phyloP scores from a whole-genome alignment of 2,113 vertebrate genomes.

The Arenaria interpres region DNA sequence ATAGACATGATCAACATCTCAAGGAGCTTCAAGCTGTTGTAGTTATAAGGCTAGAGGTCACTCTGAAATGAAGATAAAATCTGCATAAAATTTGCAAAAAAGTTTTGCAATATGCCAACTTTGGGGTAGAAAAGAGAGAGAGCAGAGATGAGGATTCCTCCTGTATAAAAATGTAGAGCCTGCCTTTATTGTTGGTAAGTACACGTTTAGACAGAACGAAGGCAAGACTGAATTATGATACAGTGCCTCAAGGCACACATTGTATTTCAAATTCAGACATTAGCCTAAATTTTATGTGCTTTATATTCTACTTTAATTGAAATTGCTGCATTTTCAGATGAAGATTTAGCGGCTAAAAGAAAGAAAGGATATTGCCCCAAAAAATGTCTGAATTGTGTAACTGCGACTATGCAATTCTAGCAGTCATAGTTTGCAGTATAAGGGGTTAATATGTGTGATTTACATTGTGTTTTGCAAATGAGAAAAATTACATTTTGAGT shows the following conservation, averaged over 20 bases:
- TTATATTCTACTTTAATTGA: conserved; percentile 25
- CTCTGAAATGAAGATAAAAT: background rate
- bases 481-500: background rate
- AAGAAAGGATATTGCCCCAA: background rate
- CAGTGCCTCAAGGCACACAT: background rate
- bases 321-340: background rate
- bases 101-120: background rate
- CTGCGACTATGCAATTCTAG: background rate
- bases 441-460: background rate
- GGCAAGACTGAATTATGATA: background rate
- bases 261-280: conserved; percentile 11
- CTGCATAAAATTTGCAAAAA: background rate
- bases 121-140: background rate
- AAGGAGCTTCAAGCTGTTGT: background rate
- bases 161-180: background rate
- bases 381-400: background rate
- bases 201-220: background rate
- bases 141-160: background rate
- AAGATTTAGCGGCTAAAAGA: background rate
- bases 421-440: background rate
- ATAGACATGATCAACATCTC: conserved; percentile 15
- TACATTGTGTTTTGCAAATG: background rate
- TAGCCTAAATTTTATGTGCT: background rate
- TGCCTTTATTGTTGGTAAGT: background rate
- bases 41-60: background rate